Evolutionary conservation across 2,888 invertebrate species (phyloP), one percentile per base, ranked within the genome.

Genomic region (Apamea crenata): DNA sequence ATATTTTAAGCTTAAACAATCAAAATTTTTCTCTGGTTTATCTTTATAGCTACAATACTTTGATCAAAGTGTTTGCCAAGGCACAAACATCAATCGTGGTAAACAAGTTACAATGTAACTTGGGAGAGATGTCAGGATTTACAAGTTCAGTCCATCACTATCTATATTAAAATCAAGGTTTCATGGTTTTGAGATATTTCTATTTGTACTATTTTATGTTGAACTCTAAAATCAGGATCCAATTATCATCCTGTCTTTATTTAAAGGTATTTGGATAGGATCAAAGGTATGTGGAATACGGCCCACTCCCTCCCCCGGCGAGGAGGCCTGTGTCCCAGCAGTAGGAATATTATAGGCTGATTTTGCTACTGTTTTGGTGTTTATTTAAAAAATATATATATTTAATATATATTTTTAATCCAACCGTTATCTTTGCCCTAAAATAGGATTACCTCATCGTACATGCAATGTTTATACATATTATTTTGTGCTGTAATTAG

Each of bases 51-150:
- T 5, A 65, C 8, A 32, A 21, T 63, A 36, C 21, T 32, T 36
- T 10, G 21, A 36, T 65, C 32, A 65, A 65, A 65, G 4, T 36
- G 4, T 36, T 12, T 4, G 7, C n/a, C 50, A 3, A 50, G 4
- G 21, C n/a, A 36, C 36, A 14, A 44, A 59, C 21, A 61, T 25
- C 16, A 32, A 61, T 8, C 25, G 12, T 50, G 61, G n/a, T 21
- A 59, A 75, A 50, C 56, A 74, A 36, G 29, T 10, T 21, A 77
- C 77, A 77, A 12, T 68, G 78, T 77, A 50, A n/a, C 8, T 25
- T 25, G 36, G 18, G 18, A 40, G 71, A 56, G 0, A 10, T 44
- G 29, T n/a, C 44, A 25, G 18, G 32, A 32, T 75, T 56, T 73
- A 73, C 18, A 29, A 18, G 2, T 18, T 25, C 5, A 8, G 4